Percentiles rank a stretch among this genome's conserved stretches.
phyloP scores from a whole-genome alignment of 2,113 vertebrate genomes.

The Anser cygnoides region DNA sequence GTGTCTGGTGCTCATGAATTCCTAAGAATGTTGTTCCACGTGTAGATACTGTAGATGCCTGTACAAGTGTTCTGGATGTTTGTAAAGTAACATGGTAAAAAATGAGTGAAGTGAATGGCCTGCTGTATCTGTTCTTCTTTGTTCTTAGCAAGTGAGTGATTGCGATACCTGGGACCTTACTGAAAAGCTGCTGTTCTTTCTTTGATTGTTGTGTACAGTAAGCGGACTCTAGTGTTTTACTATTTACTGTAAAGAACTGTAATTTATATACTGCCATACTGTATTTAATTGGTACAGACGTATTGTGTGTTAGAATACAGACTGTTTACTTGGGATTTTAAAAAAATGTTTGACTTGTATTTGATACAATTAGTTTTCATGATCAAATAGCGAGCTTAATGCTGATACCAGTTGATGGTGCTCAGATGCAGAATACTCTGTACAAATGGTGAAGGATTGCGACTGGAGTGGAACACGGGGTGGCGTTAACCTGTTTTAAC shows the following conservation, averaged over 20 bases:
- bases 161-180: slow-evolving; percentile 84
- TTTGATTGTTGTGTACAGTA: slow-evolving; percentile 89
- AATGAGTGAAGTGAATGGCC: slow-evolving; percentile 67
- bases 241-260: slow-evolving; percentile 95
- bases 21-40: slow-evolving; percentile 49
- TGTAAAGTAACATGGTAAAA: slow-evolving; percentile 66
- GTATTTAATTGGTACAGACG: slow-evolving; percentile 92
- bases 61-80: slow-evolving; percentile 34
- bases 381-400: not conserved
- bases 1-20: slow-evolving; percentile 57
- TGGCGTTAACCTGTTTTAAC: not conserved
- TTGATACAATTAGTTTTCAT: not conserved
- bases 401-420: not conserved
- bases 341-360: slow-evolving; percentile 38
- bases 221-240: slow-evolving; percentile 87
- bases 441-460: not conserved
- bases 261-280: slow-evolving; percentile 92
- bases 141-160: slow-evolving; percentile 67
- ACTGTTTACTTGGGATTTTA: slow-evolving; percentile 83
- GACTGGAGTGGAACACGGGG: not conserved
- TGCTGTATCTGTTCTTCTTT: slow-evolving; percentile 76
- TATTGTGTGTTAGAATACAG: slow-evolving; percentile 92
- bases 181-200: slow-evolving; percentile 92
- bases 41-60: slow-evolving; percentile 71
- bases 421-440: not conserved